Percentiles rank a stretch among this genome's conserved stretches.
phyloP scores from a whole-genome alignment of 1,140 invertebrate genomes.

The Leucophenga varia region DNA sequence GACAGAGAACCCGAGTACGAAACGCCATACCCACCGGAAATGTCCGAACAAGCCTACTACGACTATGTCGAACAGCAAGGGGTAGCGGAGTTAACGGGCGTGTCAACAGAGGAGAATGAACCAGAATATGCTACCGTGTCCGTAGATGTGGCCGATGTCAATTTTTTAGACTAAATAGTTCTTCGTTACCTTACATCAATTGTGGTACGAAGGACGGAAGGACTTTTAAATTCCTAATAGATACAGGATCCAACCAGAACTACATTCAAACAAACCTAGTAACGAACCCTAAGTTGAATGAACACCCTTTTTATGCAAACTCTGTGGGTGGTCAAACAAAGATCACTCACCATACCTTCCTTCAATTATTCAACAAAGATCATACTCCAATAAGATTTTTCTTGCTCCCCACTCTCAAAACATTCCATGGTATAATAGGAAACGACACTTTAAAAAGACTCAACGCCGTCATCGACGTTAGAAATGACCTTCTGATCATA shows the following conservation, averaged over 20 bases:
- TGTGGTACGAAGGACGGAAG: constrained; percentile 1
- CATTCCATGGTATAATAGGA: not conserved
- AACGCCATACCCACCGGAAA: no score
- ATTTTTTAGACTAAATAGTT: no score
- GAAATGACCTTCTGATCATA: not conserved
- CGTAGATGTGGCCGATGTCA: no score
- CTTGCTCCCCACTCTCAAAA: not conserved
- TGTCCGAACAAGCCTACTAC: constrained; percentile 3
- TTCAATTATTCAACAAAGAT: not conserved
- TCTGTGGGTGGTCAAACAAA: constrained; percentile 3
- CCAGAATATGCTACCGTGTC: not conserved
- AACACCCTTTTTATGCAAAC: not conserved
- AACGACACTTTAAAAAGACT: no score
- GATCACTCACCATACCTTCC: constrained; percentile 2
- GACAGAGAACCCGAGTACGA: no score
- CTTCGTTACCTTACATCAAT: constrained; percentile 3
- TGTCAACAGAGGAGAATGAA: no score
- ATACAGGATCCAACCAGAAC: no score
- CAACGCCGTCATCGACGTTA: no score
- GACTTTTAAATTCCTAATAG: no score
- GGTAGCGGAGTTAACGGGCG: not conserved
- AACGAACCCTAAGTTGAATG: no score
- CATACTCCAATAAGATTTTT: not conserved
- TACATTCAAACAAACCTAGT: no score
- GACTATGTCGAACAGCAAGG: not conserved